Evolutionary conservation across 2,113 vertebrate genomes (phyloP), one percentile per base, ranked within the genome.

Genomic region (Chitala chitala): DNA sequence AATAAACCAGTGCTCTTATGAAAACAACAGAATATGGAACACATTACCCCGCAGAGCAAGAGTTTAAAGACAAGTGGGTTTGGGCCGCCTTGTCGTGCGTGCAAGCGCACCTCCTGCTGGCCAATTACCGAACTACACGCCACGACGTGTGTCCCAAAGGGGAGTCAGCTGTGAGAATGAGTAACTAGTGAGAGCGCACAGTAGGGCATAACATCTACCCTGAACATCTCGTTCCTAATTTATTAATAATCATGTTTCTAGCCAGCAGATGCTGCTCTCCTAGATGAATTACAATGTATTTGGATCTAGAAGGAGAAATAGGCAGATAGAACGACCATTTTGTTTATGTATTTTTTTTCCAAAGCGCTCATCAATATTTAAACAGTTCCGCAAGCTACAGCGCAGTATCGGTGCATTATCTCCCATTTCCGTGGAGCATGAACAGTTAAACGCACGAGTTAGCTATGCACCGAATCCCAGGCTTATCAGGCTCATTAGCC

Each of bases 21-120:
- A 55, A 71, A 55, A 54, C 69, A 54, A 71, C 8, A 33, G 69
- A 55, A 71, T 29, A 38, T 55, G 69, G 69, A 71, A 42, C 31
- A 24, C 10, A 50, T 71, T 71, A 71, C 22, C 33, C 50, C 33
- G 42, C 4, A 38, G 55, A 17, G 46, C 26, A 17, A 69, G 66
- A 69, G 22, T 44, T 48, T 50, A 69, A 69, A 50, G 42, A 50
- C 13, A 54, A 36, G 3, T 4, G 33, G 20, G 4, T n/a, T 22
- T 31, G 5, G 58, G 33, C 51, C 3, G 9, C 17, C 20, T 22
- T 54, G 50, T 40, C 51, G 3, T 46, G 29, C 26, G 29, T 61
- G 58, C 58, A 24, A 61, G 58, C 5, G 13, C 50, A 20, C 69
- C 69, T 51, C 69, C 69, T 71, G 9, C 51, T 71, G 69, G 33